Conservation (phyloP, 2,888 invertebrate genomes). For the Lycocerus yunnanus region DNA sequence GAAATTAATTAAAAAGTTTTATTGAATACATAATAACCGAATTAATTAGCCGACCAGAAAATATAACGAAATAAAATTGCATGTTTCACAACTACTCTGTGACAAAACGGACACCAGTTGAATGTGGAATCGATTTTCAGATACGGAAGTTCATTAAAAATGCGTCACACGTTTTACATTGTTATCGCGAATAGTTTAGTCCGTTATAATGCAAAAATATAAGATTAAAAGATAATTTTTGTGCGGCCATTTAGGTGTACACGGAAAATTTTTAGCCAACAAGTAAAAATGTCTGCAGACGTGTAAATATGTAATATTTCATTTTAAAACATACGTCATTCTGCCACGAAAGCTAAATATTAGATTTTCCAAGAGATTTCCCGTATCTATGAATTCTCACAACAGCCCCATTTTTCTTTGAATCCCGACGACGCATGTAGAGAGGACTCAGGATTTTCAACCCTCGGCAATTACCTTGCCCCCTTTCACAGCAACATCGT, state of each 20-base stretch:
- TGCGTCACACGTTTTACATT: constrained; percentile 29
- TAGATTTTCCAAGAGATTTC: constrained; percentile 37
- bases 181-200: constrained; percentile 26
- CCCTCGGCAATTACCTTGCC: constrained; percentile 32
- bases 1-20: background rate
- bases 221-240: constrained; percentile 1
- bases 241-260: background rate
- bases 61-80: constrained; percentile 22
- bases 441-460: constrained; percentile 25
- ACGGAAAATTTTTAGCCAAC: background rate
- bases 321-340: constrained; percentile 37
- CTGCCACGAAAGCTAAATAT: constrained; percentile 38
- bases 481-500: constrained; percentile 26
- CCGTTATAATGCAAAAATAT: constrained; percentile 13
- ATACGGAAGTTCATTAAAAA: constrained; percentile 33
- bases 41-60: background rate
- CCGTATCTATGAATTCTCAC: constrained; percentile 34
- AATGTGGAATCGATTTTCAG: constrained; percentile 32
- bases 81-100: constrained; percentile 23
- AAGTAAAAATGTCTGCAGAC: constrained; percentile 1
- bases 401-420: constrained; percentile 31
- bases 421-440: constrained; percentile 28
- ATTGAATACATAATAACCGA: no score
- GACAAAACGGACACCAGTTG: constrained; percentile 34
- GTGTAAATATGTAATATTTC: constrained; percentile 38